Conservation (phyloP, 2,888 invertebrate species). For the Tenthredo distinguenda region DNA sequence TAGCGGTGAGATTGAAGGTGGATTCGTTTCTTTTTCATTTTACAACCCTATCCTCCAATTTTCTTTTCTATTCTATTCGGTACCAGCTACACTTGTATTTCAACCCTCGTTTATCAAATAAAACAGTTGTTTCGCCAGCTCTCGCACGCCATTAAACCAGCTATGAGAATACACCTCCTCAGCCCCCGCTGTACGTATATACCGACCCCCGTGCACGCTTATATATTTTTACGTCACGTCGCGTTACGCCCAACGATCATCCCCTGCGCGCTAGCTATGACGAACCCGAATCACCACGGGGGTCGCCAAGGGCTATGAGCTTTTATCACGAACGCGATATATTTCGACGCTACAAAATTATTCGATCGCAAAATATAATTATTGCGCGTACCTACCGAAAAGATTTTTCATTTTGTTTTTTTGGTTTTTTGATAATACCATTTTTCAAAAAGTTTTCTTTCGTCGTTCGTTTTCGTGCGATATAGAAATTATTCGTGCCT, state of each 20-base stretch:
- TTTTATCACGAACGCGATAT: conserved; percentile 30
- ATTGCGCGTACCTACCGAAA: neutral
- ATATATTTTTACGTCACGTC: conserved; percentile 8
- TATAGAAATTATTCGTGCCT: too few species aligned
- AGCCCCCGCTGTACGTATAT: neutral
- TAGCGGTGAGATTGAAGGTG: conserved; percentile 21
- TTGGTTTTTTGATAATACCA: too few species aligned
- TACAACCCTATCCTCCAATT: neutral
- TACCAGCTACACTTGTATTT: conserved; percentile 1
- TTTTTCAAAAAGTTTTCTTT: too few species aligned
- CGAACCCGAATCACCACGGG: neutral
- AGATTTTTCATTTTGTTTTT: too few species aligned
- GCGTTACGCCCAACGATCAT: conserved; percentile 9
- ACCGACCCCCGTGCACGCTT: neutral
- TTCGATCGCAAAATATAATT: neutral
- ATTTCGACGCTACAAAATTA: neutral
- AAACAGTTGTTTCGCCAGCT: conserved; percentile 46
- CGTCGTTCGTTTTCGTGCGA: too few species aligned
- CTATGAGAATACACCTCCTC: neutral
- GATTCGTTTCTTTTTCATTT: neutral
- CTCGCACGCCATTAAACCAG: conserved; percentile 37
- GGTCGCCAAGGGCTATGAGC: neutral
- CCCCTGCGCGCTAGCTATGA: conserved; percentile 1
- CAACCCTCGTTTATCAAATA: conserved; percentile 38
- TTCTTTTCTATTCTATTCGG: neutral